phyloP scores from a whole-genome alignment of 2,113 vertebrate species.

The Myodes glareolus region DNA sequence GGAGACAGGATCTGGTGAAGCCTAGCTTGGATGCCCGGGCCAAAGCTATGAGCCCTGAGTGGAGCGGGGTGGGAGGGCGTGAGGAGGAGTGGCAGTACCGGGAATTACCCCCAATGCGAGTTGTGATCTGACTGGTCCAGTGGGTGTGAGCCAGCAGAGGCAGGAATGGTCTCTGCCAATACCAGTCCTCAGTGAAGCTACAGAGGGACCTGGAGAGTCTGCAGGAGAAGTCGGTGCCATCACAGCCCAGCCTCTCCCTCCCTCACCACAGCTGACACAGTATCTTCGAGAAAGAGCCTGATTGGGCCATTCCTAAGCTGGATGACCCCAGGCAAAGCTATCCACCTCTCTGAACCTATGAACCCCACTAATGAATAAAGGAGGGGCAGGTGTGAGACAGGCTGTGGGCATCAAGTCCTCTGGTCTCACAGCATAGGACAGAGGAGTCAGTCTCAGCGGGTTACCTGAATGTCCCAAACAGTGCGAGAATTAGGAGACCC shows the following conservation, averaged over 20 bases:
- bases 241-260: not conserved
- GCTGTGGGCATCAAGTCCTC: not conserved
- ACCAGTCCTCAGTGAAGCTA: not conserved
- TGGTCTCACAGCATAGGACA: not conserved
- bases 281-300: not conserved
- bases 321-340: not conserved
- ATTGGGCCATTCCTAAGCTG: not conserved
- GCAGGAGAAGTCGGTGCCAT: not conserved
- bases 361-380: rapidly evolving
- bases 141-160: not conserved
- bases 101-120: no score
- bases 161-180: not conserved
- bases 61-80: not conserved
- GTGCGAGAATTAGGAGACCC: rapidly evolving
- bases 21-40: not conserved
- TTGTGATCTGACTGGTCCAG: not conserved
- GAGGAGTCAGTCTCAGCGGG: rapidly evolving
- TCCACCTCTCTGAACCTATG: not conserved
- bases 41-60: not conserved
- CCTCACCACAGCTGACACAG: not conserved
- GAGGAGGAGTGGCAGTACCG: no score
- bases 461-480: not conserved
- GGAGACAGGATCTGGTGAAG: rapidly evolving
- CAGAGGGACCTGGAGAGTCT: not conserved
- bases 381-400: no score